phyloP scores from a whole-genome alignment of 2,797 vertebrate species.

The Lycodopsis pacificus region DNA sequence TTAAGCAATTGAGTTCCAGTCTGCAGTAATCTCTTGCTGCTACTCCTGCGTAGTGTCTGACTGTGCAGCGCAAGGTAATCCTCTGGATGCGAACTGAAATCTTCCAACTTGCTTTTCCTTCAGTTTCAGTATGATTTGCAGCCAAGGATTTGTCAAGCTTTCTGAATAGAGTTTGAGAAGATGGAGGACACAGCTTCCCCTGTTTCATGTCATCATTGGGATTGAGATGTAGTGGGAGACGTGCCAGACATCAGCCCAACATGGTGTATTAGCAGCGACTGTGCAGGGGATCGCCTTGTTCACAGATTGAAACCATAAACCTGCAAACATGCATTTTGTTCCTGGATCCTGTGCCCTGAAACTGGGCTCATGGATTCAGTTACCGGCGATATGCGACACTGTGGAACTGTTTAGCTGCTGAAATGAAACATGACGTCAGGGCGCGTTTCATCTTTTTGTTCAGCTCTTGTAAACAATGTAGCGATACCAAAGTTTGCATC shows the following conservation, averaged over 20 bases:
- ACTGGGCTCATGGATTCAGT: background rate
- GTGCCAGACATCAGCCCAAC: slow-evolving; percentile 52
- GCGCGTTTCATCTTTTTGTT: slow-evolving; percentile 59
- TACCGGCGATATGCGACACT: slow-evolving; percentile 30
- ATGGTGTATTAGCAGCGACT: slow-evolving; percentile 21
- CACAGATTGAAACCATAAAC: slow-evolving; percentile 41
- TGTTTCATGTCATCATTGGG: slow-evolving; percentile 45
- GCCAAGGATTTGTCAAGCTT: slow-evolving; percentile 20
- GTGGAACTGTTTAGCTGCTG: slow-evolving; percentile 52
- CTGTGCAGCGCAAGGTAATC: background rate
- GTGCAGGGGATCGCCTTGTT: slow-evolving; percentile 29
- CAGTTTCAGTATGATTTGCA: slow-evolving; percentile 26
- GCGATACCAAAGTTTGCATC: slow-evolving; percentile 30
- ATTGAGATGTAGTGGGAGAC: slow-evolving; percentile 26
- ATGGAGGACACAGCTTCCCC: slow-evolving; percentile 40
- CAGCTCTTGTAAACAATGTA: slow-evolving; percentile 57
- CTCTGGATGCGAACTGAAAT: slow-evolving; percentile 13
- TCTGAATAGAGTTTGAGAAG: slow-evolving; percentile 17
- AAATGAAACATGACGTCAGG: slow-evolving; percentile 50
- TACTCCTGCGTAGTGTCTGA: background rate
- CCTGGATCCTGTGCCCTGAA: slow-evolving; percentile 25
- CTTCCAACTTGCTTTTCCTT: slow-evolving; percentile 17
- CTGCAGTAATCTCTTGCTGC: slow-evolving; percentile 6
- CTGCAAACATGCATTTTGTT: slow-evolving; percentile 41
- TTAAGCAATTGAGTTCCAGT: background rate